These are phyloP conservation scores for Gadus macrocephalus DNA, from an alignment of 2,113 vertebrate genomes.

Conservation along the genomic window DNA sequence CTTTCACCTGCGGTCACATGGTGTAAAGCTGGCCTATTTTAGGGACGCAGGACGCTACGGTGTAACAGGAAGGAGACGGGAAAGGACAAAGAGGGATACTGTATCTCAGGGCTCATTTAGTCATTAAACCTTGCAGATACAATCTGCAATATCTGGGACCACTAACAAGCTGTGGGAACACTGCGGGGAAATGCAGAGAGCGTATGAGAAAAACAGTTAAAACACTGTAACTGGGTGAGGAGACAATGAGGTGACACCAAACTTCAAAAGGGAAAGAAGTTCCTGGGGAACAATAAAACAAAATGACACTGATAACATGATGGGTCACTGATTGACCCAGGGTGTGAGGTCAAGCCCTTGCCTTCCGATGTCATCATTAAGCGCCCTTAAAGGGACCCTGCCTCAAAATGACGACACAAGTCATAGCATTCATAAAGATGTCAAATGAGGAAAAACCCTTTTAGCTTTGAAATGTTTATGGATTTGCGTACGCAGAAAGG, in stretches of 20 bases:
- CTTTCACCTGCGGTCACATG: constrained; percentile 63
- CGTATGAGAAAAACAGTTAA: neutral
- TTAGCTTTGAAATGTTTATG: too few relatives aligned
- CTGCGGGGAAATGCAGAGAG: neutral
- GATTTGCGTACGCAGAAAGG: too few relatives aligned
- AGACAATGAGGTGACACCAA: neutral
- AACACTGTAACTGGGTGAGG: neutral
- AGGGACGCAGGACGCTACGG: constrained; percentile 38
- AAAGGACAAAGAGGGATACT: constrained; percentile 7
- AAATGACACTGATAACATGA: neutral
- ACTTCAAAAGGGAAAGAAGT: neutral
- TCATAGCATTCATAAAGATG: too few relatives aligned
- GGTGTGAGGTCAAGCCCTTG: neutral
- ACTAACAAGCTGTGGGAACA: too few relatives aligned
- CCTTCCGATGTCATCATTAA: constrained; percentile 35
- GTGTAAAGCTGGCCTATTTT: constrained; percentile 62
- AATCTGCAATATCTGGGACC: too few relatives aligned
- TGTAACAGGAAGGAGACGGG: constrained; percentile 23
- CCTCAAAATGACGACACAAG: neutral
- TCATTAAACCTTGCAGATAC: too few relatives aligned
- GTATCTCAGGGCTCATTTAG: too few relatives aligned
- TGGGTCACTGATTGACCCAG: neutral
- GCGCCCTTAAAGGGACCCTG: constrained; percentile 36
- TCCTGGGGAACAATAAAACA: neutral
- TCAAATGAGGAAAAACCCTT: too few relatives aligned